phyloP scores from a whole-genome alignment of 2,113 vertebrate genomes.

The Anhinga rufa region DNA sequence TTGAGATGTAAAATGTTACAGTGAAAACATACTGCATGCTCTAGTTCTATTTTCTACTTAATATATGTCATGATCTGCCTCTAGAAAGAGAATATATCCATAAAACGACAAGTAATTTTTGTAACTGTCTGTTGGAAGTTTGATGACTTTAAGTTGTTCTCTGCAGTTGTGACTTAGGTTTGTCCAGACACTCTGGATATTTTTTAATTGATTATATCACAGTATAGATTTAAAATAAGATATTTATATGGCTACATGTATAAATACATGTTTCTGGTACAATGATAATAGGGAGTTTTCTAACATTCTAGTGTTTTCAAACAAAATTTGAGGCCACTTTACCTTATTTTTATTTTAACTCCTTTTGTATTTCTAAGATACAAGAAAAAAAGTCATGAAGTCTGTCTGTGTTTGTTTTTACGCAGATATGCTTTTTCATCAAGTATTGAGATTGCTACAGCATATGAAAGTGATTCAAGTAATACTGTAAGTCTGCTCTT shows the following conservation, averaged over 20 bases:
- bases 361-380: background rate
- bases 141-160: background rate
- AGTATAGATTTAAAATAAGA: background rate
- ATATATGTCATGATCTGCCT: slow-evolving; percentile 19
- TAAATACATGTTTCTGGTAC: background rate
- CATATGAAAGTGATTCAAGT: background rate
- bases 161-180: background rate
- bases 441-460: background rate
- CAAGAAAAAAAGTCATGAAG: background rate
- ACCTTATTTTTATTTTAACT: background rate
- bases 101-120: background rate
- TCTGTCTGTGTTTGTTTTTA: background rate
- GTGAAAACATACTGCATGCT: background rate
- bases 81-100: slow-evolving; percentile 31
- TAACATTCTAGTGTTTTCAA: background rate
- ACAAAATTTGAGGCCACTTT: background rate
- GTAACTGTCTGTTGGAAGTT: background rate
- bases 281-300: background rate
- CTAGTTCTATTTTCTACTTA: slow-evolving; percentile 16
- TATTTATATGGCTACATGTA: background rate
- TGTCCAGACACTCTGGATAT: background rate
- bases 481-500: background rate
- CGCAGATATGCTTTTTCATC: background rate
- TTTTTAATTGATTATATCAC: background rate
- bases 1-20: background rate